Evolutionary conservation across 2,113 vertebrate species (phyloP).

Genomic region (Urocolius indicus): DNA sequence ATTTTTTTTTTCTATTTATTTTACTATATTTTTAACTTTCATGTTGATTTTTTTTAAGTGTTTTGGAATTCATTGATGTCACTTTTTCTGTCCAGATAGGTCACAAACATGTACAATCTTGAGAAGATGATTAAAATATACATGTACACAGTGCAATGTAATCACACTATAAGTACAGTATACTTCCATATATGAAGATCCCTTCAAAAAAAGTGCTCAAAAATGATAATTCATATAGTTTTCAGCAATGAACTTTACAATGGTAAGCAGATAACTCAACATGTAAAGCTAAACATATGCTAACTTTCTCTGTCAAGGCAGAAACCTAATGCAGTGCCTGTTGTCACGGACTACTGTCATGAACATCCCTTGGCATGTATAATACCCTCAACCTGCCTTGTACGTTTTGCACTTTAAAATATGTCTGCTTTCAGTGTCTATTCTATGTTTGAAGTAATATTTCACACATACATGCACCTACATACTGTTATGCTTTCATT

Average conservation of each 20-base stretch:
- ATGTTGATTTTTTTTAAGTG: neutral
- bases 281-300: neutral
- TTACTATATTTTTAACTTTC: neutral
- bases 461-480: neutral
- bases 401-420: neutral
- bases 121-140: neutral
- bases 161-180: neutral
- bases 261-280: neutral
- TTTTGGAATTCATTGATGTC: neutral
- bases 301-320: neutral
- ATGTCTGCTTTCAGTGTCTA: neutral
- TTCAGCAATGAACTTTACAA: neutral
- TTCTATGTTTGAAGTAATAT: neutral
- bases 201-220: neutral
- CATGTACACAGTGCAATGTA: too few relatives aligned
- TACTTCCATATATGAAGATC: neutral
- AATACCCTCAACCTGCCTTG: neutral
- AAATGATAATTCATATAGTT: neutral
- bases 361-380: neutral
- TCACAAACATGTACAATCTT: neutral
- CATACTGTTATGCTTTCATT: neutral
- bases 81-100: neutral
- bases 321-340: too few relatives aligned
- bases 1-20: neutral
- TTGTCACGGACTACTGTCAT: neutral